Evolutionary conservation across 2,888 invertebrate species (phyloP).

Genomic region (Pheosia gnoma): DNA sequence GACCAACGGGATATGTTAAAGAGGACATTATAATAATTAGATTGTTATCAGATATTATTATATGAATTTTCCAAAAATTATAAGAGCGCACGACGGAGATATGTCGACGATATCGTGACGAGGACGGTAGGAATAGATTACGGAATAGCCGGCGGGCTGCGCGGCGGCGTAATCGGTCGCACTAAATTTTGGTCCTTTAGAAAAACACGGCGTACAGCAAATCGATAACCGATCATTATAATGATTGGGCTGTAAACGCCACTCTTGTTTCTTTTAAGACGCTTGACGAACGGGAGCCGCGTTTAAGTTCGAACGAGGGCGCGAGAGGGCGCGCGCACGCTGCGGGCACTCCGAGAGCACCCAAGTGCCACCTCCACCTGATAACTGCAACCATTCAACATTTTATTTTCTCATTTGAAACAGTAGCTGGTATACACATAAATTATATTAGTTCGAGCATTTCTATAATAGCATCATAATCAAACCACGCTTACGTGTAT

Average conservation of each 20-base stretch:
- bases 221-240: conserved; percentile 83
- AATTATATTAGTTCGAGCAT: conserved; percentile 26
- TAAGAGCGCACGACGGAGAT: conserved; percentile 75
- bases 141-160: conserved; percentile 66
- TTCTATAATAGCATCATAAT: conserved; percentile 39
- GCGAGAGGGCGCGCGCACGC: conserved; percentile 25
- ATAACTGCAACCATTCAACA: conserved; percentile 33
- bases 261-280: conserved; percentile 67
- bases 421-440: conserved; percentile 21
- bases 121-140: conserved; percentile 76
- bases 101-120: conserved; percentile 78
- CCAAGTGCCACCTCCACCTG: conserved; percentile 30
- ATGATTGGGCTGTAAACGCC: conserved; percentile 79
- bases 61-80: conserved; percentile 81
- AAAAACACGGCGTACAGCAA: conserved; percentile 76
- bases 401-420: conserved; percentile 35
- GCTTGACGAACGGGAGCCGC: conserved; percentile 77
- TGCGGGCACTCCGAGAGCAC: conserved; percentile 30
- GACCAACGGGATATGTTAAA: conserved; percentile 80
- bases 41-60: conserved; percentile 83
- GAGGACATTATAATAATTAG: conserved; percentile 83
- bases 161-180: conserved; percentile 69
- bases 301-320: conserved; percentile 55
- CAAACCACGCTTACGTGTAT: conserved; percentile 18
- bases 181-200: conserved; percentile 77